Percentiles rank a stretch among this genome's conserved stretches.
Conservation (phyloP, 2,113 vertebrate genomes). For the Tachycineta bicolor region DNA sequence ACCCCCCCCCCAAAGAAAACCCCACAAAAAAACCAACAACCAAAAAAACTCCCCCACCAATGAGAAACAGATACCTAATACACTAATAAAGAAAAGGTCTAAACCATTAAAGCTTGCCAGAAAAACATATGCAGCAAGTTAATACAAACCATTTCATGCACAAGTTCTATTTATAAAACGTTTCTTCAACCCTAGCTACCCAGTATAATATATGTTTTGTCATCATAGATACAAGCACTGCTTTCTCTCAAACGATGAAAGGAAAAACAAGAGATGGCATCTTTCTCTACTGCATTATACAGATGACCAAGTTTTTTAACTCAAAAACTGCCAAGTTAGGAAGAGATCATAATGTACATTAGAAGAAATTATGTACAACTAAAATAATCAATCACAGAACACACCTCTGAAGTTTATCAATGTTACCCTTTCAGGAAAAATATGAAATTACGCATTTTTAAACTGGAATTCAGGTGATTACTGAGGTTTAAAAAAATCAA, state of each 20-base stretch:
- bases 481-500: neutral
- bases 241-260: constrained; percentile 24
- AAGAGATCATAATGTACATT: neutral
- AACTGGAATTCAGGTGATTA: neutral
- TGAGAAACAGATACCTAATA: neutral
- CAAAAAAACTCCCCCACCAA: neutral
- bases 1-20: too few relatives aligned
- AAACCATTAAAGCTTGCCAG: neutral
- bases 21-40: neutral
- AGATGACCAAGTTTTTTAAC: neutral
- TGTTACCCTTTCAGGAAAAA: neutral
- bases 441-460: neutral
- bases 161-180: constrained; percentile 53
- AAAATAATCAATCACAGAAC: neutral
- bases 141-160: neutral
- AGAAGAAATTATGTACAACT: neutral
- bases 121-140: constrained; percentile 1
- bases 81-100: neutral
- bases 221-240: constrained; percentile 28
- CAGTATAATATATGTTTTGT: neutral
- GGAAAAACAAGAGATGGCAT: constrained; percentile 13
- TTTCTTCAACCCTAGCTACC: neutral
- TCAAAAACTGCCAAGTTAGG: constrained; percentile 1
- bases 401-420: neutral
- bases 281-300: neutral